Percentiles rank a stretch among this genome's conserved stretches.
phyloP scores from a whole-genome alignment of 2,888 invertebrate genomes.

The Notodonta dromedarius region DNA sequence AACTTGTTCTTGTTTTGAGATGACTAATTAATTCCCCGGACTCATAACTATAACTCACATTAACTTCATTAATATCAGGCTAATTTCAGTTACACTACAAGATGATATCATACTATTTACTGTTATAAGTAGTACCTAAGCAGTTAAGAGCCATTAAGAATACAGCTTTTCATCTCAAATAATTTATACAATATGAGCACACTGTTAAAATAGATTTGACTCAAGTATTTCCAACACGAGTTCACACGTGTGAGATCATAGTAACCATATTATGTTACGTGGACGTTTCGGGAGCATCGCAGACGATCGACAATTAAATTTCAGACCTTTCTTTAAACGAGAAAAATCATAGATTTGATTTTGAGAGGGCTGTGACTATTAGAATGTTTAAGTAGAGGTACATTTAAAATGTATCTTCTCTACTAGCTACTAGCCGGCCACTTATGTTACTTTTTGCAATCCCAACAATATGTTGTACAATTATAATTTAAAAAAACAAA shows the following conservation, averaged over 20 bases:
- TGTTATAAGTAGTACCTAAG: too few species aligned
- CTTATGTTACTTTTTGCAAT: neutral
- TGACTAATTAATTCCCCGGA: neutral
- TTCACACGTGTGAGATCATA: too few species aligned
- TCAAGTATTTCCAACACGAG: too few species aligned
- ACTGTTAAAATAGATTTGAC: too few species aligned
- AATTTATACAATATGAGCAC: neutral
- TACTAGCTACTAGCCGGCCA: neutral
- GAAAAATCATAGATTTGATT: neutral
- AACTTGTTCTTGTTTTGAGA: conserved; percentile 4
- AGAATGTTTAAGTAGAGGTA: neutral
- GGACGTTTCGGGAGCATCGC: neutral
- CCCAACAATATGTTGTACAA: neutral
- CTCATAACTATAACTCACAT: neutral
- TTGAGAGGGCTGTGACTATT: neutral
- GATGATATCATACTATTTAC: too few species aligned
- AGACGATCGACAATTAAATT: neutral
- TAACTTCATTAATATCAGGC: neutral
- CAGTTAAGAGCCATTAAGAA: too few species aligned
- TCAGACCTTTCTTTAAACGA: neutral
- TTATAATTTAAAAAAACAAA: conserved; percentile 28
- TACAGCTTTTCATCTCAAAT: too few species aligned
- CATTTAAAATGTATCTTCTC: too few species aligned
- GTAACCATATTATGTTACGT: too few species aligned
- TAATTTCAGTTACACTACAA: too few species aligned